A percentile compares a stretch with the other conserved stretches of the same genome.
Evolutionary conservation across 2,797 vertebrate genomes (phyloP).

Genomic region (Chanos chanos): DNA sequence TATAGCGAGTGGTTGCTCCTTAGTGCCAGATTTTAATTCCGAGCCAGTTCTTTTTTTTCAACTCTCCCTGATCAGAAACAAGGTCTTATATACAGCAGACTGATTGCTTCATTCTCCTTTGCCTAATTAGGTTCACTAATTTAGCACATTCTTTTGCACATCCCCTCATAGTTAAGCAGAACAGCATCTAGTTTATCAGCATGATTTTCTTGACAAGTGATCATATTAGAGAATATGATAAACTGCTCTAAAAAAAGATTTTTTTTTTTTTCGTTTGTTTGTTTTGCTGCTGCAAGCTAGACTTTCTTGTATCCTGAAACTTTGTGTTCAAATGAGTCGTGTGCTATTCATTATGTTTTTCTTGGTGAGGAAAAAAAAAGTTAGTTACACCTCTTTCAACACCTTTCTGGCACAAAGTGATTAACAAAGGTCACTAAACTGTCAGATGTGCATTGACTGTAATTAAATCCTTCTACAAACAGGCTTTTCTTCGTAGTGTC

Average conservation of each 20-base stretch:
- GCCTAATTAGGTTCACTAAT: conserved; percentile 45
- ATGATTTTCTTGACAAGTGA: conserved; percentile 30
- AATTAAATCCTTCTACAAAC: conserved; percentile 65
- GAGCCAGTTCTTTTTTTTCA: conserved; percentile 21
- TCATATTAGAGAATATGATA: conserved; percentile 26
- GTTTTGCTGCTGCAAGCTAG: too few relatives aligned
- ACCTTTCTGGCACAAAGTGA: neutral
- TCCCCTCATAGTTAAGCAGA: conserved; percentile 43
- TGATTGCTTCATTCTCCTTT: conserved; percentile 32
- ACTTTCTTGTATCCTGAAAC: too few relatives aligned
- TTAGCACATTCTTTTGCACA: conserved; percentile 36
- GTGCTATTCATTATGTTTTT: too few relatives aligned
- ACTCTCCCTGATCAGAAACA: neutral
- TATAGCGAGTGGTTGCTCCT: conserved; percentile 20
- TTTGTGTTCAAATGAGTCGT: too few relatives aligned
- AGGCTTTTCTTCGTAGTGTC: conserved; percentile 56
- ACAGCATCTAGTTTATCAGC: conserved; percentile 25
- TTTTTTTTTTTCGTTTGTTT: neutral
- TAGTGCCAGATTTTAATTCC: conserved; percentile 34
- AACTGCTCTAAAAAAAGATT: neutral
- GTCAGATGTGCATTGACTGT: conserved; percentile 57
- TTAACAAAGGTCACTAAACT: conserved; percentile 52
- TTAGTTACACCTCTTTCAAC: neutral
- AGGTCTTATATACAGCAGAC: conserved; percentile 19
- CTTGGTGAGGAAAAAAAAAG: too few relatives aligned